Percentiles rank a stretch among this genome's conserved stretches.
These are phyloP conservation scores for Chaetorhynchus papuensis DNA, from an alignment of 2,113 vertebrate species.

Conservation along the genomic window DNA sequence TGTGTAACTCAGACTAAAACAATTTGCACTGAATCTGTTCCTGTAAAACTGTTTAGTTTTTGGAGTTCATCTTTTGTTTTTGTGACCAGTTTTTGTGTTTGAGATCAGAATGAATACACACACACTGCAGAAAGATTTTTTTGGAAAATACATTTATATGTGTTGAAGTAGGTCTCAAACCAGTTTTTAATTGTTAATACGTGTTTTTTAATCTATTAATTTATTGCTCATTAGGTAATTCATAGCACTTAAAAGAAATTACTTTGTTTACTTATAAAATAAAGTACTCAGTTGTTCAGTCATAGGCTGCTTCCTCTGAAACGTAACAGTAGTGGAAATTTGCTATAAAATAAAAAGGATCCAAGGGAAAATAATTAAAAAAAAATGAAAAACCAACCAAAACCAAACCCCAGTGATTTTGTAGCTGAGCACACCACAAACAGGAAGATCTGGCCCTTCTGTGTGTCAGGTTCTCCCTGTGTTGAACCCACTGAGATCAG, in stretches of 20 bases:
- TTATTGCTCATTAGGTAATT: slow-evolving; percentile 57
- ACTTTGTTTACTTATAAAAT: slow-evolving; percentile 50
- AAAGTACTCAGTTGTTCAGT: slow-evolving; percentile 41
- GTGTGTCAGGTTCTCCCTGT: not conserved
- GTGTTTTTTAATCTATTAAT: slow-evolving; percentile 50
- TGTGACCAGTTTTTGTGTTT: not conserved
- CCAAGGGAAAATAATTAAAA: not conserved
- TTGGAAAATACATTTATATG: not conserved
- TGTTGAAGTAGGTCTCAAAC: not conserved
- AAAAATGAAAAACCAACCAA: not conserved
- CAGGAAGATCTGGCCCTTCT: not conserved
- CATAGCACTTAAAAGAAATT: slow-evolving; percentile 28
- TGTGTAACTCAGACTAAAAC: not conserved
- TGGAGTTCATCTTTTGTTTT: not conserved
- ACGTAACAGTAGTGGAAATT: slow-evolving; percentile 12
- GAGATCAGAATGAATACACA: not conserved
- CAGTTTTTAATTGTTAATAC: slow-evolving; percentile 7
- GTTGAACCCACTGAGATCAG: not conserved
- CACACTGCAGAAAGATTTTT: not conserved
- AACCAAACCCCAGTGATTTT: not conserved
- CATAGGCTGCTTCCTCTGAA: slow-evolving; percentile 38
- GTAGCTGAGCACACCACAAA: not conserved
- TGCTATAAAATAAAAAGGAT: slow-evolving; percentile 1
- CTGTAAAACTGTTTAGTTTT: not conserved
- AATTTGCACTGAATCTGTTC: not conserved